These are phyloP conservation scores for Motacilla alba DNA, from an alignment of 2,113 vertebrate species.

Conservation along the genomic window DNA sequence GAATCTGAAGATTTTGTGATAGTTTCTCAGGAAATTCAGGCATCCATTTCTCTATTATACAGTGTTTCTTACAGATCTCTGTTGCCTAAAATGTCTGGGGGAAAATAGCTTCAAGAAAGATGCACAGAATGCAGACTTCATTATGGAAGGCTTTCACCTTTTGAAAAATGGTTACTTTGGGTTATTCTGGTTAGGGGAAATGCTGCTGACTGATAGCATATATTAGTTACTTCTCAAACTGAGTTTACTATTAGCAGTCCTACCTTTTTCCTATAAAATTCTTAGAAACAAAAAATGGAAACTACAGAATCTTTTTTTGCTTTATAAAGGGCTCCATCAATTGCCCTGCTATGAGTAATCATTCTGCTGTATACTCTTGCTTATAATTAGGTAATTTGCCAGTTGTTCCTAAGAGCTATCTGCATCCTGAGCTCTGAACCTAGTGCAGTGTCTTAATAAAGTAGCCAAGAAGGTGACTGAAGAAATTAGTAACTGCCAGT, in stretches of 20 bases:
- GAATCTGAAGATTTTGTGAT: neutral
- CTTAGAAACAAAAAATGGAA: neutral
- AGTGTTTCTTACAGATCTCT: neutral
- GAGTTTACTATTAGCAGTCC: neutral
- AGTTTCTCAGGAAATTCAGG: neutral
- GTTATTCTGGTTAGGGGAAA: neutral
- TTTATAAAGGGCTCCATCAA: neutral
- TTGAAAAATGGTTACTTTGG: neutral
- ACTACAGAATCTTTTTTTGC: neutral
- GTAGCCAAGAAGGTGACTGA: neutral
- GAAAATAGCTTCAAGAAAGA: neutral
- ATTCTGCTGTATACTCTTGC: neutral
- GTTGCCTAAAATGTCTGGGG: neutral
- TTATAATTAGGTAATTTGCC: neutral
- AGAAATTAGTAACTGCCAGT: neutral
- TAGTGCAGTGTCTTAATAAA: neutral
- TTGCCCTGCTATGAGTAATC: neutral
- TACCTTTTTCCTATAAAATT: neutral
- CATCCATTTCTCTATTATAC: neutral
- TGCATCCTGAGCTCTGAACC: neutral
- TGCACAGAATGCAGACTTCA: neutral
- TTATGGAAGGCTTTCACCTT: neutral
- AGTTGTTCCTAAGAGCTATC: neutral
- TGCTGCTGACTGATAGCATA: neutral
- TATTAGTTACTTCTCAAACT: neutral